Percentiles rank a stretch among this genome's conserved stretches.
phyloP scores from a whole-genome alignment of 2,888 invertebrate species.

The Sturmia bella region DNA sequence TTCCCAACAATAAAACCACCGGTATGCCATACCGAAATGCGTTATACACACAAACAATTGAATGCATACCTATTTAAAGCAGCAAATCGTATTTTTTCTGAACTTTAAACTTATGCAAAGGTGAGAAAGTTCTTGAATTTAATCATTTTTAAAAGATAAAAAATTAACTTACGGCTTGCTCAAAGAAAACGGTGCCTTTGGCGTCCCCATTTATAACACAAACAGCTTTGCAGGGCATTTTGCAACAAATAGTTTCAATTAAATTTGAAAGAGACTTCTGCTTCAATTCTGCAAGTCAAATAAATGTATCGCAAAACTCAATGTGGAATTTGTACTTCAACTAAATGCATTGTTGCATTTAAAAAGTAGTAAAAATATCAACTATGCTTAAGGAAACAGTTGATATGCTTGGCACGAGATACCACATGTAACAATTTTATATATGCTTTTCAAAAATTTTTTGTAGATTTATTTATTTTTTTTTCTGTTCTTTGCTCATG shows the following conservation, averaged over 20 bases:
- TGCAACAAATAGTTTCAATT: not conserved
- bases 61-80: too few species aligned
- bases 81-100: not conserved
- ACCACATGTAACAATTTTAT: not conserved
- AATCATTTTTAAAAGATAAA: not conserved
- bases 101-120: conserved; percentile 38
- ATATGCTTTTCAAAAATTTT: too few species aligned
- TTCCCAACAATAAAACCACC: conserved; percentile 7
- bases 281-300: conserved; percentile 34
- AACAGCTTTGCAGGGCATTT: conserved; percentile 89
- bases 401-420: not conserved
- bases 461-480: too few species aligned
- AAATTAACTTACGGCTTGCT: conserved; percentile 85
- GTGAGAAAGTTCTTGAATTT: too few species aligned
- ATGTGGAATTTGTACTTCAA: too few species aligned
- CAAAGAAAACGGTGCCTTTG: conserved; percentile 90
- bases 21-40: conserved; percentile 14
- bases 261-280: not conserved
- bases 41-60: too few species aligned
- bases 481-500: too few species aligned
- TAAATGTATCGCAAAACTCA: conserved; percentile 10
- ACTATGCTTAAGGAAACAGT: too few species aligned
- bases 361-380: not conserved
- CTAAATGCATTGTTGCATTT: not conserved
- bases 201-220: conserved; percentile 94